Conservation (phyloP, 2,888 invertebrate genomes). For the Syrista parreyssii region DNA sequence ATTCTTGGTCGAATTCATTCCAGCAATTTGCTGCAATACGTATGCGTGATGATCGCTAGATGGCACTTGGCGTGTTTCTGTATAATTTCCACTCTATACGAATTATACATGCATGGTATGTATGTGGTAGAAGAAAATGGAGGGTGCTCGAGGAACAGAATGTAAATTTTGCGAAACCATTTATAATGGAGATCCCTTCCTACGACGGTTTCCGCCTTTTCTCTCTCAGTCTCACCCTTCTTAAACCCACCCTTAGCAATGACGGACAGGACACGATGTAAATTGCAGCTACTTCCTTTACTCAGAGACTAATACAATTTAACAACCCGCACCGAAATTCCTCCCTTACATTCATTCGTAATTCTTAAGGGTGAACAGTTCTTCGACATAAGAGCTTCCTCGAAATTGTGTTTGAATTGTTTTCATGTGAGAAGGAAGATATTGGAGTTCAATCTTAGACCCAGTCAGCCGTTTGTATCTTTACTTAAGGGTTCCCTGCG, state of each 20-base stretch:
- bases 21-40: background rate
- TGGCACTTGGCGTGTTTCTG: background rate
- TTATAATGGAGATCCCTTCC: constrained; percentile 34
- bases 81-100: background rate
- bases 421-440: background rate
- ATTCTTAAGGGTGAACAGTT: background rate
- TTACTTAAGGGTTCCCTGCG: background rate
- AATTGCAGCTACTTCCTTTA: constrained; percentile 34
- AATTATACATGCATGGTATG: background rate
- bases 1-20: background rate
- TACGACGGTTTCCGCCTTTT: constrained; percentile 20
- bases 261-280: constrained; percentile 30
- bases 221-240: background rate
- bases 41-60: background rate
- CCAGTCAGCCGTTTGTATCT: background rate
- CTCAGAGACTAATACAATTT: constrained; percentile 28
- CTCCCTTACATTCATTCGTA: background rate
- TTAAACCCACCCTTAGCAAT: background rate
- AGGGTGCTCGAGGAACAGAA: constrained; percentile 18
- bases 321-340: constrained; percentile 16
- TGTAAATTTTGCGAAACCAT: constrained; percentile 37
- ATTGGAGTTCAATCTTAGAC: background rate
- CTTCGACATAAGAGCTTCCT: background rate
- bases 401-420: background rate
- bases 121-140: background rate